Base-by-base conservation (phyloP, 2,113 vertebrate genomes). In the Dromas ardeola region DNA sequence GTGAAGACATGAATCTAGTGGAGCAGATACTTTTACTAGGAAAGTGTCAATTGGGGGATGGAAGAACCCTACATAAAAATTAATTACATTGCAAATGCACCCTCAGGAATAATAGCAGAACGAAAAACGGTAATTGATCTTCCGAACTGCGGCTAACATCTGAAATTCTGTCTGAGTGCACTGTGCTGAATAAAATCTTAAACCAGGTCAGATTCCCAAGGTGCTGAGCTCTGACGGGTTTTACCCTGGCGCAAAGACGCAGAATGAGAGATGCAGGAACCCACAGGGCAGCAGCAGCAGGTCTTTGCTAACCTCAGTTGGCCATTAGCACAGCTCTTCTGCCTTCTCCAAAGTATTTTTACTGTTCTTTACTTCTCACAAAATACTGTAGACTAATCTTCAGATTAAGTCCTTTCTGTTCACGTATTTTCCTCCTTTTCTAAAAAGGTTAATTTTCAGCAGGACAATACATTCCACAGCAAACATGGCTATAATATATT, bases 71-170 rank as follows among this genome's bases (percentile, higher is more conserved):
- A 78, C 53, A 90, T 63, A 93, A 96, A 97, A 95, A 97, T 91
- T 96, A 96, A 97, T 96, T 96, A 92, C 81, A 96, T 47, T 85
- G 91, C 79, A 89, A 92, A 70, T 58, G 52, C 74, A 92, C 95
- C 86, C 95, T 85, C 53, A 88, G 95, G 93, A 93, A 77, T 84
- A 93, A 86, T 1, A 74, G 52, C 69, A 80, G 78, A 80, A 88
- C 79, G 89, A 91, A 95, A 91, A 86, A 18, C 36, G 94, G 76
- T 86, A 95, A 91, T 59, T 77, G 93, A 92, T 95, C 92, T 91
- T 79, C 81, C 74, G 56, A 87, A 91, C 3, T 3, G 62, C 1
- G 0, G 82, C 77, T 96, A 85, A 53, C 62, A 90, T 91, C 67
- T 86, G 53, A 91, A 93, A 96, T 85, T 90, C 79, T 90, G 81